These are phyloP conservation scores for Xyrichtys novacula DNA, from an alignment of 2,797 vertebrate genomes.

Conservation along the genomic window DNA sequence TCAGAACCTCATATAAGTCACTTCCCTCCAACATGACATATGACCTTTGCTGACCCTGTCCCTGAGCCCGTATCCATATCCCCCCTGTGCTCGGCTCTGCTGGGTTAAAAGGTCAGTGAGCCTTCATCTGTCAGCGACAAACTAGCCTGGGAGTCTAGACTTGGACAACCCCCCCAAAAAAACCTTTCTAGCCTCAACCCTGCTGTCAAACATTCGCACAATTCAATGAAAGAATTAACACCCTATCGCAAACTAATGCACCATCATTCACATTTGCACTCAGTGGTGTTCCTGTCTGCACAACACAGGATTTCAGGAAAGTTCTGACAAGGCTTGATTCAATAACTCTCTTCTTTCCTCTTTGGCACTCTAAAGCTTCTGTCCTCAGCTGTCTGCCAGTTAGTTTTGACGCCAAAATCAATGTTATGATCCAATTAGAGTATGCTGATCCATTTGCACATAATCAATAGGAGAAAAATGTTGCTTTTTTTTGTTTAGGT, in stretches of 20 bases:
- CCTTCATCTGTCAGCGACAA: conserved; percentile 48
- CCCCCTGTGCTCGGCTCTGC: conserved; percentile 24
- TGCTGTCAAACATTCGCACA: background rate
- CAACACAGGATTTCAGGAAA: conserved; percentile 37
- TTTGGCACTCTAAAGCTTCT: conserved; percentile 7
- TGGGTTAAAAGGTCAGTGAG: conserved; percentile 46
- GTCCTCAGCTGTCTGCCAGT: conserved; percentile 7
- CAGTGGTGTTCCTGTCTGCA: conserved; percentile 40
- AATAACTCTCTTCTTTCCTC: conserved; percentile 23
- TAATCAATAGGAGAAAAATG: conserved; percentile 8
- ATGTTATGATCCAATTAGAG: conserved; percentile 27
- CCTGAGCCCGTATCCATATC: conserved; percentile 27
- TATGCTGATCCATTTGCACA: conserved; percentile 5
- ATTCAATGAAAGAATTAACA: conserved; percentile 12
- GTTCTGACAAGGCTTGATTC: conserved; percentile 19
- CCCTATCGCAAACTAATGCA: conserved; percentile 1
- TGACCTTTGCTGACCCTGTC: conserved; percentile 33
- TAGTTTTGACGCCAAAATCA: conserved; percentile 18
- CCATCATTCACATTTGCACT: conserved; percentile 25
- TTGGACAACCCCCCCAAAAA: background rate
- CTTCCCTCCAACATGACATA: conserved; percentile 15
- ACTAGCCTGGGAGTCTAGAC: conserved; percentile 22
- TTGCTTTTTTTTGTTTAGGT: too few species aligned
- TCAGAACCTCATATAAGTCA: conserved; percentile 2
- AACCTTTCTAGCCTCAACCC: background rate